Evolutionary conservation across 1,140 invertebrate genomes (phyloP).

Genomic region (Prorops nasuta): DNA sequence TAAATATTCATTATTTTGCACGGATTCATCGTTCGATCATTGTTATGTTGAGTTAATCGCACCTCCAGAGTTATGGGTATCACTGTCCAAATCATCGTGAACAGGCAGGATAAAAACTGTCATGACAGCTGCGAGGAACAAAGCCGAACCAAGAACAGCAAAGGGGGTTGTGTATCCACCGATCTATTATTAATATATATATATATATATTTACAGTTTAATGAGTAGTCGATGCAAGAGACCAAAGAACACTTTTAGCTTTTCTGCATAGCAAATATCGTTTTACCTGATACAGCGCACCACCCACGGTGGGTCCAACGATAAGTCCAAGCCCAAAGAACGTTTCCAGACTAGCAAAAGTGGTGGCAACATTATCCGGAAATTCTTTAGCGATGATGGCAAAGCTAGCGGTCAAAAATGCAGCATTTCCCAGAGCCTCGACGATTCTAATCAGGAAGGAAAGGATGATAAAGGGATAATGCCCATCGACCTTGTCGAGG

Average conservation of each 20-base stretch:
- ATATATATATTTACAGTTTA: neutral
- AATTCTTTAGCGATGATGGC: slow-evolving; percentile 94
- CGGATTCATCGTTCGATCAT: slow-evolving; percentile 56
- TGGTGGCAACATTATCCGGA: slow-evolving; percentile 83
- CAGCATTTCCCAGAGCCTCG: slow-evolving; percentile 90
- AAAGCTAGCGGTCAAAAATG: slow-evolving; percentile 88
- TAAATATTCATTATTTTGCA: neutral
- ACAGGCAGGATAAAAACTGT: slow-evolving; percentile 73
- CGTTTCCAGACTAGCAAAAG: slow-evolving; percentile 88
- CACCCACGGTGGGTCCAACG: slow-evolving; percentile 82
- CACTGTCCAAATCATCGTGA: slow-evolving; percentile 59
- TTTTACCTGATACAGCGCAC: slow-evolving; percentile 70
- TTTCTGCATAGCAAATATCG: slow-evolving; percentile 8
- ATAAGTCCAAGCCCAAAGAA: slow-evolving; percentile 88
- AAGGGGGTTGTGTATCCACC: slow-evolving; percentile 89
- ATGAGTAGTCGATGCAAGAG: neutral
- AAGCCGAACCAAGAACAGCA: slow-evolving; percentile 72
- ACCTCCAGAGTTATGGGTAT: slow-evolving; percentile 61
- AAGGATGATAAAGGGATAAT: slow-evolving; percentile 78
- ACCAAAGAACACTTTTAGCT: neutral
- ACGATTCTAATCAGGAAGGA: slow-evolving; percentile 84
- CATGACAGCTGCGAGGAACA: slow-evolving; percentile 74
- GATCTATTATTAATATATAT: slow-evolving; percentile 43
- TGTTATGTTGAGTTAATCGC: slow-evolving; percentile 54
- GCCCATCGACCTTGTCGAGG: slow-evolving; percentile 78